Percentiles rank a stretch among this genome's conserved stretches.
Evolutionary conservation across 2,797 vertebrate species (phyloP).

Genomic region (Notolepis coatsorum): DNA sequence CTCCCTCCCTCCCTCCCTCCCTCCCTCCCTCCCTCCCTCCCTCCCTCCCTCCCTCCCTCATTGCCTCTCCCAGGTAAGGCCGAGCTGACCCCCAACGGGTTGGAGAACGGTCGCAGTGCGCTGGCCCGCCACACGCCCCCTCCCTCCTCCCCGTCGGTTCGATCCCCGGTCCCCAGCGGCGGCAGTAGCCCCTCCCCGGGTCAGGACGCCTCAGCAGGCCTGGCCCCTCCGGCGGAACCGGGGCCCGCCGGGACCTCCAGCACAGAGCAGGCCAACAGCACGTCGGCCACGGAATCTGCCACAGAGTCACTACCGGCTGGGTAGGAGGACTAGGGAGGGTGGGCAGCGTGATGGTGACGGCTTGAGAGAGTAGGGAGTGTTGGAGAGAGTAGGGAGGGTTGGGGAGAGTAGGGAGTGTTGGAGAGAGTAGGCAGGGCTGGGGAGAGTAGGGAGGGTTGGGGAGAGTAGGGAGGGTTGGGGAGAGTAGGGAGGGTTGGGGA

Average conservation of each 20-base stretch:
- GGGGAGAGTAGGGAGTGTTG: not conserved
- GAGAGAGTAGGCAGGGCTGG: not conserved
- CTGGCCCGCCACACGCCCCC: constrained; percentile 55
- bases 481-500: too few relatives aligned
- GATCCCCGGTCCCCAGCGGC: constrained; percentile 48
- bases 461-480: not conserved
- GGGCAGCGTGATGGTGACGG: not conserved
- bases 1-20: not conserved
- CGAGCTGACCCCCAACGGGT: constrained; percentile 72
- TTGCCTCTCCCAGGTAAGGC: constrained; percentile 79
- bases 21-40: too few relatives aligned
- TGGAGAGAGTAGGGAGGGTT: not conserved
- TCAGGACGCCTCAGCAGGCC: constrained; percentile 69
- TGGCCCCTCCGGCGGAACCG: constrained; percentile 60
- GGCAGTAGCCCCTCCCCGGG: constrained; percentile 42
- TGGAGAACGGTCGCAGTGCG: constrained; percentile 71
- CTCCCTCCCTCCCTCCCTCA: too few relatives aligned
- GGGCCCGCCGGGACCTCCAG: constrained; percentile 37
- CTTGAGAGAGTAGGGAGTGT: too few relatives aligned
- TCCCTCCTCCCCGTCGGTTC: constrained; percentile 58
- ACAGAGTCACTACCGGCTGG: constrained; percentile 89
- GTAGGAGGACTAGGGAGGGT: constrained; percentile 72
- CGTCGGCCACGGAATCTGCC: constrained; percentile 60
- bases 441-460: not conserved
- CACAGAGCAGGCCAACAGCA: constrained; percentile 63